Percentiles rank a stretch among this genome's conserved stretches.
Evolutionary conservation across 2,888 invertebrate species (phyloP).

Genomic region (Troides helena): DNA sequence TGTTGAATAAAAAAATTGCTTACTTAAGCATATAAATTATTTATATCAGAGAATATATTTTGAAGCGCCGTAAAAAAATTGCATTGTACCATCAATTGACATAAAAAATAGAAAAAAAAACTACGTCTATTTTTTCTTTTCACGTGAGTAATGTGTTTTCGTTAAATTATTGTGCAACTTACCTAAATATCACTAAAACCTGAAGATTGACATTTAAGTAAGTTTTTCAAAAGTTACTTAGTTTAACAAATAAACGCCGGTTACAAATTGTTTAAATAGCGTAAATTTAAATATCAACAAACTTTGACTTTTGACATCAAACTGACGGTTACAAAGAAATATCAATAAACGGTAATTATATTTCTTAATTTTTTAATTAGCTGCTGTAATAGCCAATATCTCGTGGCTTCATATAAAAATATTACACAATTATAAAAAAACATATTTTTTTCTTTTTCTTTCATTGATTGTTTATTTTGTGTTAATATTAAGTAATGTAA

Average conservation of each 20-base stretch:
- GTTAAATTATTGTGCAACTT: background rate
- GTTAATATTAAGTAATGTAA: too few relatives aligned
- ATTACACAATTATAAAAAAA: background rate
- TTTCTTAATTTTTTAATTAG: background rate
- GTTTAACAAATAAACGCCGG: background rate
- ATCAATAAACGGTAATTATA: conserved; percentile 5
- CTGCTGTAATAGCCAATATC: background rate
- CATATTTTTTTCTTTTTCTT: too few relatives aligned
- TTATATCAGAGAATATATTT: too few relatives aligned
- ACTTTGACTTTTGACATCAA: conserved; percentile 28
- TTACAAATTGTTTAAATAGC: conserved; percentile 9
- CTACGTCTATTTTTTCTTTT: too few relatives aligned
- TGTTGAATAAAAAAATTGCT: too few relatives aligned
- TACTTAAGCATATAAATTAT: too few relatives aligned
- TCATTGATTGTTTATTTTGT: too few relatives aligned
- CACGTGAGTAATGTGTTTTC: background rate
- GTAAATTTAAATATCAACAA: conserved; percentile 26
- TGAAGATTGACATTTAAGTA: background rate
- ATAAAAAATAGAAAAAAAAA: too few relatives aligned
- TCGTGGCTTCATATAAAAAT: background rate
- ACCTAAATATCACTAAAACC: background rate
- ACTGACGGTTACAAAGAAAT: conserved; percentile 12
- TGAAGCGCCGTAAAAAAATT: too few relatives aligned
- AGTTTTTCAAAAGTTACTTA: background rate
- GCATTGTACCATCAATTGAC: too few relatives aligned